Conservation (phyloP, 2,113 vertebrate species). For the Daboia siamensis region DNA sequence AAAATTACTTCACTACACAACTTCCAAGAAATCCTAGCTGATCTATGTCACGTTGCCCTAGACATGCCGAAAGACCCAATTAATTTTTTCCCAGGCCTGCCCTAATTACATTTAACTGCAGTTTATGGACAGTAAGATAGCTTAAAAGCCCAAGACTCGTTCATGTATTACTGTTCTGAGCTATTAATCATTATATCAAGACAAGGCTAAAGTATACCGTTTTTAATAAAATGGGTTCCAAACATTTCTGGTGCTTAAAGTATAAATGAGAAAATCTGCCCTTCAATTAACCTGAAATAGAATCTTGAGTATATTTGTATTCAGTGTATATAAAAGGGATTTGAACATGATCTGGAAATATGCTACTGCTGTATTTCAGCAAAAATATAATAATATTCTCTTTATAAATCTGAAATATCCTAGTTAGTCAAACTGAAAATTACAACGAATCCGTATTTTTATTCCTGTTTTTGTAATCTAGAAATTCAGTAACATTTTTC, state of each 20-base stretch:
- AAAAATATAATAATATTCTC: neutral
- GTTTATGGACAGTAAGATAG: neutral
- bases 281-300: neutral
- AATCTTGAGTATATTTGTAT: neutral
- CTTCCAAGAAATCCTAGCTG: neutral
- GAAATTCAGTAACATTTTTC: neutral
- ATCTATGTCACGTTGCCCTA: neutral
- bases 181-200: neutral
- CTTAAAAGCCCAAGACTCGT: neutral
- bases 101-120: neutral
- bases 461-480: neutral
- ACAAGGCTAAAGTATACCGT: neutral
- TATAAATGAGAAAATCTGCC: neutral
- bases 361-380: neutral
- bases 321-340: neutral
- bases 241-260: neutral
- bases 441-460: neutral
- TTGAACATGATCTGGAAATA: neutral
- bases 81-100: neutral
- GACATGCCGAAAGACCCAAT: neutral
- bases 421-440: neutral
- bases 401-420: neutral
- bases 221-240: neutral
- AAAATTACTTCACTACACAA: neutral
- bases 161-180: neutral